These are phyloP conservation scores for Aeoliscus strigatus DNA, from an alignment of 2,797 vertebrate species.

Conservation along the genomic window DNA sequence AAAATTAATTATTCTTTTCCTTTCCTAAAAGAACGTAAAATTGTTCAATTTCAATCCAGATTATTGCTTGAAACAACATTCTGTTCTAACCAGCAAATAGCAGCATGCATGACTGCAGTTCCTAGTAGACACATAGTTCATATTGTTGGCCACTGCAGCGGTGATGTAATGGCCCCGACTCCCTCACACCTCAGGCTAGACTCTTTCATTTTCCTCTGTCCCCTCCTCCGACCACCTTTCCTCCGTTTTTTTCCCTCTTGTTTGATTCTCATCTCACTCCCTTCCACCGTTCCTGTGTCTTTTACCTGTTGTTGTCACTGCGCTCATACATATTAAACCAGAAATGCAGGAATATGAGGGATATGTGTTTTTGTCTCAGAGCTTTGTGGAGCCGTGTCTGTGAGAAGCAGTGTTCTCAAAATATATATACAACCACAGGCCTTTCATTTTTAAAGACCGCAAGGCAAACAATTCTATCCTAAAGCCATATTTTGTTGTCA, in stretches of 20 bases:
- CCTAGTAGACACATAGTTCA: constrained; percentile 25
- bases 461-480: constrained; percentile 3
- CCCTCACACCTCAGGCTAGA: constrained; percentile 22
- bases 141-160: constrained; percentile 56
- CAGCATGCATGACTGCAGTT: constrained; percentile 6
- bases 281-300: background rate
- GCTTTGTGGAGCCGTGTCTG: background rate
- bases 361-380: background rate
- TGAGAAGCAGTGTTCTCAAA: background rate
- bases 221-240: constrained; percentile 18
- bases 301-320: constrained; percentile 7
- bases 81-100: no score
- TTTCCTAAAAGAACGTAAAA: no score
- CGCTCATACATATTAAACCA: no score
- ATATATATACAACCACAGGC: background rate
- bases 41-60: no score
- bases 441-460: constrained; percentile 2
- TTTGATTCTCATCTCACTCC: constrained; percentile 9
- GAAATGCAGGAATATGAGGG: no score
- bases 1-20: no score
- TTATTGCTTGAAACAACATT: no score
- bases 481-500: no score
- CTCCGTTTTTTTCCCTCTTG: constrained; percentile 12
- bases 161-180: constrained; percentile 62
- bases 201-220: constrained; percentile 25